phyloP scores from a whole-genome alignment of 2,888 invertebrate genomes.

The Eupithecia subumbrata region DNA sequence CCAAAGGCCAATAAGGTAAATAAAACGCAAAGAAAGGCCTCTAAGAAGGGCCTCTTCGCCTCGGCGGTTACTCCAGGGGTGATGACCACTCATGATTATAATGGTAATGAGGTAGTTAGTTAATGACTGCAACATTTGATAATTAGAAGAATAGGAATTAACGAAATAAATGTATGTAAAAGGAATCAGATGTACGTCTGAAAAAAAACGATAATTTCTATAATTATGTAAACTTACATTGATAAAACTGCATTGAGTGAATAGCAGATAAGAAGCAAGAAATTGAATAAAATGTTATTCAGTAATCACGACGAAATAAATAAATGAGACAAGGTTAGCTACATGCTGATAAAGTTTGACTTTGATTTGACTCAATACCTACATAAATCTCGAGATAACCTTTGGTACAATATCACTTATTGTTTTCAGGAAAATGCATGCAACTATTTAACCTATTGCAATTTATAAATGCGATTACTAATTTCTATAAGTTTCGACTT shows the following conservation, averaged over 20 bases:
- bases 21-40: neutral
- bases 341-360: constrained; percentile 55
- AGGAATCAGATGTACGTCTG: neutral
- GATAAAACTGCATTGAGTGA: neutral
- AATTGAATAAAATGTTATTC: neutral
- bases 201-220: neutral
- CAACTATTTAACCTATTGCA: neutral
- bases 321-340: constrained; percentile 31
- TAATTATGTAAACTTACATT: neutral
- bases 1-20: neutral
- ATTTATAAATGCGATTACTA: neutral
- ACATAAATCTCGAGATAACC: constrained; percentile 41
- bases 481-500: neutral
- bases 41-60: neutral
- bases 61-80: neutral
- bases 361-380: constrained; percentile 59
- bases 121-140: neutral
- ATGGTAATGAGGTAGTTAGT: neutral
- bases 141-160: neutral
- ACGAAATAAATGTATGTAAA: neutral
- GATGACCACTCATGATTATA: neutral
- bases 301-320: neutral
- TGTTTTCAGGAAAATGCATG: constrained; percentile 14
- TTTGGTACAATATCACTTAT: constrained; percentile 27
- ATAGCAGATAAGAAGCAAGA: neutral